These are phyloP conservation scores for Symphodus melops DNA, from an alignment of 2,113 vertebrate species.

Conservation along the genomic window DNA sequence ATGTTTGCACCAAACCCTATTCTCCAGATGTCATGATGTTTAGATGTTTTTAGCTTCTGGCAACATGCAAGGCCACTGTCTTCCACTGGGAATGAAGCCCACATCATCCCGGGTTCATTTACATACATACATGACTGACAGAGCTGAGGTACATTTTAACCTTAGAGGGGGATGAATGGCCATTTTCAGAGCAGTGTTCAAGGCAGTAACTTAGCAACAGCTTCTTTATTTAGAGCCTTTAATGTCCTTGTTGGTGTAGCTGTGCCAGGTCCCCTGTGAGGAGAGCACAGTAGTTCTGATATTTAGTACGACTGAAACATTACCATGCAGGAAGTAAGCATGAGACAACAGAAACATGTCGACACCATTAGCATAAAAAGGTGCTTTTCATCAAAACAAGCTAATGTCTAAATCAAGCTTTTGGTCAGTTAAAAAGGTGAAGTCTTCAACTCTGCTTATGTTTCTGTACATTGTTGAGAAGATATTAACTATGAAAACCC, in stretches of 20 bases:
- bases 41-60: conserved; percentile 41
- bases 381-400: not conserved
- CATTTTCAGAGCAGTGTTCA: conserved; percentile 43
- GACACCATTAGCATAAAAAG: not conserved
- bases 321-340: conserved; percentile 28
- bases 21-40: conserved; percentile 31
- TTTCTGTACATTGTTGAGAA: too few relatives aligned
- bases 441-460: too few relatives aligned
- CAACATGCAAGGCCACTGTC: conserved; percentile 13
- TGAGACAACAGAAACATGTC: conserved; percentile 24
- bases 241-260: conserved; percentile 68
- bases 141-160: conserved; percentile 34
- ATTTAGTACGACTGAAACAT: conserved; percentile 39
- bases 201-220: conserved; percentile 81
- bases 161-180: conserved; percentile 5
- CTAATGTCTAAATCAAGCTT: not conserved
- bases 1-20: conserved; percentile 41
- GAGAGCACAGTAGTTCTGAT: conserved; percentile 44
- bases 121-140: conserved; percentile 26
- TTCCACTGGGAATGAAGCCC: conserved; percentile 30
- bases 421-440: too few relatives aligned
- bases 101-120: conserved; percentile 30
- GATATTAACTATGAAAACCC: too few relatives aligned
- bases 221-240: conserved; percentile 77
- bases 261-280: conserved; percentile 63